Conservation (phyloP, 2,797 vertebrate species). For the Crypturellus tataupa region DNA sequence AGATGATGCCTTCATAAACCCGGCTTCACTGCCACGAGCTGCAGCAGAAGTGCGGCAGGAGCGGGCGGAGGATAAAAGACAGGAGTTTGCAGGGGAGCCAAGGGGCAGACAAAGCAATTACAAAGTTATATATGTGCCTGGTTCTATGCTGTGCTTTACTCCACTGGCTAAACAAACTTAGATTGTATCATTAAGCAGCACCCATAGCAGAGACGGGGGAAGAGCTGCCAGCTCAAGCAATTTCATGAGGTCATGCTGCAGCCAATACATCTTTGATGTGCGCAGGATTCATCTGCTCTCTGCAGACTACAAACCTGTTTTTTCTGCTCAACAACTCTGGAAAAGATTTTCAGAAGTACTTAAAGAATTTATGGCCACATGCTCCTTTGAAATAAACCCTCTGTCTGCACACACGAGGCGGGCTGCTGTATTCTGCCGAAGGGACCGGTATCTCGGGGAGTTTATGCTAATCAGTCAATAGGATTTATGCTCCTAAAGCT, state of each 20-base stretch:
- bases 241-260: neutral
- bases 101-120: conserved; percentile 30
- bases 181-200: neutral
- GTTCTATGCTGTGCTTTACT: neutral
- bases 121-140: neutral
- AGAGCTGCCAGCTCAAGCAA: conserved; percentile 32
- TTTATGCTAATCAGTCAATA: neutral
- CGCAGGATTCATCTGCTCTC: neutral
- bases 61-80: neutral
- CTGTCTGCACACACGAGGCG: fast-evolving
- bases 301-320: conserved; percentile 12
- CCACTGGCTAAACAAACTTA: neutral
- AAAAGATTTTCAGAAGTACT: conserved; percentile 19
- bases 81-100: neutral
- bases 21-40: neutral
- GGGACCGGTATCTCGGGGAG: neutral
- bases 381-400: neutral
- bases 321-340: neutral
- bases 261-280: conserved; percentile 6
- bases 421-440: neutral
- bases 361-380: conserved; percentile 28
- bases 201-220: neutral
- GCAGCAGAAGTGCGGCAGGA: fast-evolving
- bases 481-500: conserved; percentile 33
- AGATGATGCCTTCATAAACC: conserved; percentile 22